Base-by-base conservation (phyloP, 2,888 invertebrate genomes). In the Polietes domitor region DNA sequence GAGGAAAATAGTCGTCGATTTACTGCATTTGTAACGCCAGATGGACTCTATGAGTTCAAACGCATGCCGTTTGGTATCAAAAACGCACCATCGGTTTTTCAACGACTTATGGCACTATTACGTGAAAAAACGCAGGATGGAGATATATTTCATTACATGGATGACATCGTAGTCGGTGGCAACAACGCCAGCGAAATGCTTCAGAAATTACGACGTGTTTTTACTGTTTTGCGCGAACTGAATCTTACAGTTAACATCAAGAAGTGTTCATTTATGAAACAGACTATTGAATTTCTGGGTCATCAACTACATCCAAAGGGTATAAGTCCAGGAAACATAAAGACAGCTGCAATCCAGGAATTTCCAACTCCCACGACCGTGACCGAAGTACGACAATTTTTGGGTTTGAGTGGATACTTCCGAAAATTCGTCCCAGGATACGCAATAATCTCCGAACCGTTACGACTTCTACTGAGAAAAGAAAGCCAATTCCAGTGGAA, bases 141-240 rank as follows among this genome's bases (percentile, higher is more conserved):
- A 5, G 75, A 80, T 47, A 80, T 81, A 79, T 43, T 83, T 9
- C 82, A 82, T 70, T 85, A 85, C 55, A 85, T 85, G 85, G 83
- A 85, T 53, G 83, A 83, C 26, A 80, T 85, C 15, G 32, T 85
- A 10, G 26, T 83, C 19, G 75, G 75, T 47, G 32, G 77, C 24
- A 61, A 80, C 19, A 77, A 73, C 21, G 47, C 50, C 1, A 47
- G 28, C 4, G 80, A 85, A 70, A 79, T 80, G 70, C 19, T 80
- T n/a, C 37, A 55, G 7, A 81, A 84, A 58, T 47, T 80, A 32
- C 26, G 26, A 19, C 65, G 77, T 10, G 78, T 82, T n/a, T 12
- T 47, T n/a, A 47, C 10, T 15, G 61, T 28, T 28, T 28, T 61
- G 15, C 26, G 26, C n/a, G 61, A 61, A 5, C 15, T 32, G 4